Evolutionary conservation across 1,140 invertebrate species (phyloP), one percentile per base, ranked within the genome.

Genomic region (Glossosoma conforme): DNA sequence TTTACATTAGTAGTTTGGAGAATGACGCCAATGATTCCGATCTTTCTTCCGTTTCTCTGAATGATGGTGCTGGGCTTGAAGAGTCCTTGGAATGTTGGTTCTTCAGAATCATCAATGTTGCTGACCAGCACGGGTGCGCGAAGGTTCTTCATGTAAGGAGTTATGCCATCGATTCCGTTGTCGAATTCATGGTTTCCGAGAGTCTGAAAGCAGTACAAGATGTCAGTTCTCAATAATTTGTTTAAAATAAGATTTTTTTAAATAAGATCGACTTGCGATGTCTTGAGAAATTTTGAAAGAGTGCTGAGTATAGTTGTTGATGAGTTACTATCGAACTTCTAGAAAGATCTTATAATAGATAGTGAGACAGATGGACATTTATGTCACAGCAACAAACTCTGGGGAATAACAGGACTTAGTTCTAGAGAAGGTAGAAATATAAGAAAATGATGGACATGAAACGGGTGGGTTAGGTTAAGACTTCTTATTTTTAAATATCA

Each of bases 151-250:
- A 93, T 59, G 64, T 91, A 92, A 0, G 87, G 85, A 1, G 86
- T 74, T 0, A 92, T 59, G 0, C 87, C 89, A 33, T 71, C 77
- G 1, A 92, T 72, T 0, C 80, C 81, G 60, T 89, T 78, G 61
- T 93, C 91, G 63, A 94, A 94, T 64, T 94, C 91, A 60, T 94
- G 91, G 64, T 94, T 94, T 5, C 91, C 91, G 10, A 93, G 62
- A 0, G 86, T 84, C 89, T 91, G 57, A 28, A 63, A 65, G 51
- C 42, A 38, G n/a, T 17, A 38, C n/a, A 8, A 28, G 25, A 8
- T 8, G n/a, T 8, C 6, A 8, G 25, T 6, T 28, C 33, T 9
- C 8, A 15, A 36, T 9, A 6, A 14, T 14, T 36, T 15, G 8
- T 9, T 14, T 36, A 9, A 36, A 15, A 36, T 9, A 15, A 36